Conservation (phyloP, 2,113 vertebrate species). For the Barnardius zonarius region DNA sequence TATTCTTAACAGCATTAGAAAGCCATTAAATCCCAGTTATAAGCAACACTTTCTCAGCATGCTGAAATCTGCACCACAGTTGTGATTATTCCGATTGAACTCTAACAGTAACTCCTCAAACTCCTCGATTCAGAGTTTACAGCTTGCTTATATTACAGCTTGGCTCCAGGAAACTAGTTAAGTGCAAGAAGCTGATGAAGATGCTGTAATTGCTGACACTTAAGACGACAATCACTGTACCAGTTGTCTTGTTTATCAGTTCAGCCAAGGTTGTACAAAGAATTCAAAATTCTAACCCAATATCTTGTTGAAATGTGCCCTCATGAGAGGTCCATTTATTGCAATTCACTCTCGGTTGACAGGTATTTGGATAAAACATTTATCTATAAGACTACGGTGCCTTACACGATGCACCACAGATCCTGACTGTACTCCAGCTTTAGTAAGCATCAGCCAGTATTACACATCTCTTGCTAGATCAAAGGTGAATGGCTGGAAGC, state of each 20-base stretch:
- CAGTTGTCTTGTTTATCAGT: neutral
- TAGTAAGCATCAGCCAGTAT: neutral
- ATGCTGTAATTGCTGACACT: neutral
- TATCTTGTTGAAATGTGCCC: neutral
- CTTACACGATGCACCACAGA: neutral
- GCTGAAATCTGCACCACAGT: neutral
- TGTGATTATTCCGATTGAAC: neutral
- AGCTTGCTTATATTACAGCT: neutral
- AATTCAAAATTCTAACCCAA: neutral
- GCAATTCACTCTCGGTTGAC: neutral
- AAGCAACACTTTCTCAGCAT: neutral
- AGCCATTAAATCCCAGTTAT: neutral
- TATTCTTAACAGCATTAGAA: neutral
- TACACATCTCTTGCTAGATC: neutral
- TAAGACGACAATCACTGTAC: neutral
- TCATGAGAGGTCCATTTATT: neutral
- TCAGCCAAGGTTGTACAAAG: neutral
- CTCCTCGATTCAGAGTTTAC: neutral
- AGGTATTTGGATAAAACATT: neutral
- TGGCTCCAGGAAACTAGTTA: neutral
- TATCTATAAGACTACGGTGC: accelerated
- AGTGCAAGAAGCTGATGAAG: neutral
- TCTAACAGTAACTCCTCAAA: neutral
- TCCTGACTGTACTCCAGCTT: neutral
- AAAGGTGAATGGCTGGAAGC: neutral